These are phyloP conservation scores for Phthorimaea operculella DNA, from an alignment of 1,140 invertebrate genomes.

Conservation along the genomic window DNA sequence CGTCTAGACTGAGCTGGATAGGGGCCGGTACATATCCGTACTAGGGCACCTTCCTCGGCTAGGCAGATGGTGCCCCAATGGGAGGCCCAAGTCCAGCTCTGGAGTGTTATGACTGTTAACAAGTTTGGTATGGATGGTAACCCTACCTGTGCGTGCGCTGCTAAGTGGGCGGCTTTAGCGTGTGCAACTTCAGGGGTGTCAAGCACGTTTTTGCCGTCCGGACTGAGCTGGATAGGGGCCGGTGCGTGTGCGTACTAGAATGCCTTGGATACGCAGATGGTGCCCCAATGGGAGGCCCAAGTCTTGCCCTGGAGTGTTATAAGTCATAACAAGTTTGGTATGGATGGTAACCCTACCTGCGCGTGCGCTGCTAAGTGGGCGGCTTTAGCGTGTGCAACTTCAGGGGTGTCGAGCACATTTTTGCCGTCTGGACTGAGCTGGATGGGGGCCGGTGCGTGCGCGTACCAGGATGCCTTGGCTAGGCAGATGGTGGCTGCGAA, in stretches of 20 bases:
- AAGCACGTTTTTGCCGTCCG: constrained; percentile 54
- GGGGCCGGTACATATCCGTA: constrained; percentile 52
- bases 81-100: too few species aligned
- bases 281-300: constrained; percentile 43
- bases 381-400: constrained; percentile 61
- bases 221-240: constrained; percentile 54
- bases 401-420: constrained; percentile 57
- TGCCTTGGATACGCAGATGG: constrained; percentile 53
- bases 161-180: constrained; percentile 57
- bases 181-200: constrained; percentile 65
- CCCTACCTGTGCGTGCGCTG: constrained; percentile 56
- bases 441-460: constrained; percentile 50
- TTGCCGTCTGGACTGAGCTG: constrained; percentile 61
- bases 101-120: too few species aligned
- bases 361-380: constrained; percentile 56
- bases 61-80: too few species aligned
- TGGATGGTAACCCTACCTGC: too few species aligned
- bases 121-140: too few species aligned
- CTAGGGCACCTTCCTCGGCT: constrained; percentile 54
- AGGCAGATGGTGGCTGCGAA: constrained; percentile 52
- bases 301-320: too few species aligned
- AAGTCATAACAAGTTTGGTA: too few species aligned
- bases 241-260: constrained; percentile 55
- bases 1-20: constrained; percentile 56
- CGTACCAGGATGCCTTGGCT: constrained; percentile 56